phyloP scores from a whole-genome alignment of 2,113 vertebrate species.

The Rynchops niger region DNA sequence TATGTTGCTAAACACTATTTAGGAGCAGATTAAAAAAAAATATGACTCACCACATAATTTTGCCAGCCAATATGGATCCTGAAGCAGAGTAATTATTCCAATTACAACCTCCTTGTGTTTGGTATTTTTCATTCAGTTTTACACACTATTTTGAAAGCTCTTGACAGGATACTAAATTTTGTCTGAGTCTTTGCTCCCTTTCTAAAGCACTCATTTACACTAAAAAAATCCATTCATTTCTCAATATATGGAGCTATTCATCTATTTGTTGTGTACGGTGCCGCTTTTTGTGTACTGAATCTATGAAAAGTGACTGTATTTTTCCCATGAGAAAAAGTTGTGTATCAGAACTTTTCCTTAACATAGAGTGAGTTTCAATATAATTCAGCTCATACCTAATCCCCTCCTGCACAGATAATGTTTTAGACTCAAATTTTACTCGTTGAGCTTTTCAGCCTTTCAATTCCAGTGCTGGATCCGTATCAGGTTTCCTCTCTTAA shows the following conservation, averaged over 20 bases:
- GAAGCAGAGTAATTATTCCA: conserved; percentile 3
- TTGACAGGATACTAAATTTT: not conserved
- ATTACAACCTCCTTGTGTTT: not conserved
- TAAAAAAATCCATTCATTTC: not conserved
- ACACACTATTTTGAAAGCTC: not conserved
- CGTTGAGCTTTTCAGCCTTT: conserved; percentile 61
- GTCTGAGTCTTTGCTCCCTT: not conserved
- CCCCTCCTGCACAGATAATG: conserved; percentile 59
- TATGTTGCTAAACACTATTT: not conserved
- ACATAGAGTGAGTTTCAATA: conserved; percentile 22
- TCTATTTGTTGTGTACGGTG: not conserved
- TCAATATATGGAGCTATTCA: not conserved
- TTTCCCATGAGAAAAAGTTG: not conserved
- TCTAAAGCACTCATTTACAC: not conserved
- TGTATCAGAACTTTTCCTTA: not conserved
- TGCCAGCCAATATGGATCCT: not conserved
- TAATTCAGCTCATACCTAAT: conserved; percentile 55
- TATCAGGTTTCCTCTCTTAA: conserved; percentile 55
- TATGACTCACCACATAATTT: not conserved
- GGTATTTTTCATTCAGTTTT: not conserved
- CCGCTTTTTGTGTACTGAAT: not conserved
- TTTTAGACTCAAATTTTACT: conserved; percentile 61
- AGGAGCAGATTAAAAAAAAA: not conserved
- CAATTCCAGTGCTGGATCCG: conserved; percentile 40
- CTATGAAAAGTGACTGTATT: not conserved